phyloP scores from a whole-genome alignment of 2,113 vertebrate genomes.

The Cavia aperea region DNA sequence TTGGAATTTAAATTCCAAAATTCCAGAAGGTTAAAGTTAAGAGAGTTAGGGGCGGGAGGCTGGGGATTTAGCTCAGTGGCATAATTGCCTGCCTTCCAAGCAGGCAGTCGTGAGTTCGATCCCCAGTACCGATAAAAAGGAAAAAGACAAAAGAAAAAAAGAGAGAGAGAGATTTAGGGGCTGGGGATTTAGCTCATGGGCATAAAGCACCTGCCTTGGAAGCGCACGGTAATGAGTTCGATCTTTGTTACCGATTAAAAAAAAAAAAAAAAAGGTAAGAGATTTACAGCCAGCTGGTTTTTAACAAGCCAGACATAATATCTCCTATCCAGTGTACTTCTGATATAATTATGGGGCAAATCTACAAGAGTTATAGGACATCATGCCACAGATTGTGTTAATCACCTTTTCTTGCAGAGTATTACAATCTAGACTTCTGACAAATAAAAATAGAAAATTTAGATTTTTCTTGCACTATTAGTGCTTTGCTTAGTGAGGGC shows the following conservation, averaged over 20 bases:
- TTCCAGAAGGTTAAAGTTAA: conserved; percentile 14
- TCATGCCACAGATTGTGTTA: not conserved
- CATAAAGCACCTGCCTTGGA: too few species aligned
- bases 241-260: too few species aligned
- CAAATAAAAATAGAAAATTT: not conserved
- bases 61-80: too few species aligned
- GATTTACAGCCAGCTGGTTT: not conserved
- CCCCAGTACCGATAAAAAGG: too few species aligned
- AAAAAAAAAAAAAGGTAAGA: not conserved
- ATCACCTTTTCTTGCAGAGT: not conserved
- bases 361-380: not conserved
- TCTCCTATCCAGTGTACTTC: not conserved
- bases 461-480: not conserved
- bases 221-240: too few species aligned
- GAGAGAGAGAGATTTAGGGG: too few species aligned
- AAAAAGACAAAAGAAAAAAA: too few species aligned
- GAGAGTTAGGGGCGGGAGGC: not conserved
- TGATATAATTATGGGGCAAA: not conserved
- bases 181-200: too few species aligned
- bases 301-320: not conserved
- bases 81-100: too few species aligned
- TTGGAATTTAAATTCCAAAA: not conserved
- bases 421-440: not conserved
- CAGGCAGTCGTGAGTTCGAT: too few species aligned
- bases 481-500: not conserved